Conservation (phyloP, 2,113 vertebrate species). For the Antechinus stuartii region DNA sequence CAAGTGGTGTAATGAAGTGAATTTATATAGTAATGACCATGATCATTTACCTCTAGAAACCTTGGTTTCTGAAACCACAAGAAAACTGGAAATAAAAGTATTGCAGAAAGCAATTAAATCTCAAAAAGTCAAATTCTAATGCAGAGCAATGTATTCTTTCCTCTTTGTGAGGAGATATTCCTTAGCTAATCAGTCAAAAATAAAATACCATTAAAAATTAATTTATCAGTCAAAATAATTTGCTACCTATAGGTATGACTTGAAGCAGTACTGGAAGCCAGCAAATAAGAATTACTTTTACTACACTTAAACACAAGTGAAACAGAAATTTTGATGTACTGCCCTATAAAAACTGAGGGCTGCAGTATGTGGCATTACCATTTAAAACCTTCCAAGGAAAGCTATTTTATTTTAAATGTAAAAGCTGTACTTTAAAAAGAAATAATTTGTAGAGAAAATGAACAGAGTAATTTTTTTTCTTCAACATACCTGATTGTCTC, state of each 20-base stretch:
- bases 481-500: conserved; percentile 96
- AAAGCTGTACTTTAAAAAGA: conserved; percentile 28
- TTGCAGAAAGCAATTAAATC: conserved; percentile 8
- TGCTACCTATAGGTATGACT: conserved; percentile 8
- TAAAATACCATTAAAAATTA: not conserved
- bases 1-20: not conserved
- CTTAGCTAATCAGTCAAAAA: not conserved
- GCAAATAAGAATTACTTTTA: not conserved
- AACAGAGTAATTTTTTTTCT: not conserved
- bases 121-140: not conserved
- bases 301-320: not conserved
- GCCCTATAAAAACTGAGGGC: rapidly evolving
- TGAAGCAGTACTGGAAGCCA: not conserved
- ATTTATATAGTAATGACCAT: not conserved
- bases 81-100: not conserved
- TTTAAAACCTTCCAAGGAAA: conserved; percentile 35
- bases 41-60: conserved; percentile 38
- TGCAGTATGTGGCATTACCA: not conserved
- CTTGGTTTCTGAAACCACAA: conserved; percentile 54
- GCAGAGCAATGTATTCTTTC: not conserved
- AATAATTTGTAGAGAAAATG: conserved; percentile 58
- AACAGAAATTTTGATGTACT: not conserved
- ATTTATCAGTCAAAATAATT: conserved; percentile 4
- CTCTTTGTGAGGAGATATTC: not conserved
- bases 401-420: conserved; percentile 4